phyloP scores from a whole-genome alignment of 2,888 invertebrate species.

The Oxystoma pomonae region DNA sequence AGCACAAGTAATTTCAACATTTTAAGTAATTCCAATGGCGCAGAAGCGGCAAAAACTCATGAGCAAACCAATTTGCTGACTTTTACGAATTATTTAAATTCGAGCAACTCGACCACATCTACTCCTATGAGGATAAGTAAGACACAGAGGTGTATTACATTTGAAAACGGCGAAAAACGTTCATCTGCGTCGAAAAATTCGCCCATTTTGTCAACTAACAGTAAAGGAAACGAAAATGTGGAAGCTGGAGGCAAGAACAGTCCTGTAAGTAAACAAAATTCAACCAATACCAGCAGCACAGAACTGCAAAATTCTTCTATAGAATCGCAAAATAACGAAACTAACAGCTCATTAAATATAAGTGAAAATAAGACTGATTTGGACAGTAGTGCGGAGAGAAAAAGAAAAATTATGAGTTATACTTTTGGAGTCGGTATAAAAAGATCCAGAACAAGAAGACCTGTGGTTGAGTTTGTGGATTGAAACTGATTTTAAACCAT shows the following conservation, averaged over 20 bases:
- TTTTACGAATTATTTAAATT: not conserved
- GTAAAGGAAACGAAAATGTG: not conserved
- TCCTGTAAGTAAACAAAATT: no score
- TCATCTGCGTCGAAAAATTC: no score
- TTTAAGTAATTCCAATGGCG: slow-evolving; percentile 10
- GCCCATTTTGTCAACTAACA: not conserved
- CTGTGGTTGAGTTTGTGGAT: not conserved
- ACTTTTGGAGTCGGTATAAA: not conserved
- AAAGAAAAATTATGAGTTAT: not conserved
- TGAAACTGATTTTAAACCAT: no score
- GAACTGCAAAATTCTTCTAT: not conserved
- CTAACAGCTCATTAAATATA: not conserved
- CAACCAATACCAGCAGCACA: not conserved
- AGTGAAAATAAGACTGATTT: not conserved
- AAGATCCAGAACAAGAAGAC: not conserved
- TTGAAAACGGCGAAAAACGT: no score
- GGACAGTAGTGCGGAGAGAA: not conserved
- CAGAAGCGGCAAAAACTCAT: not conserved
- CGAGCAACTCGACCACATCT: not conserved
- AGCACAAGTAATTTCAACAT: slow-evolving; percentile 22
- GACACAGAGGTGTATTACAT: not conserved
- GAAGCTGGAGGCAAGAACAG: no score
- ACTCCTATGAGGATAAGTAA: not conserved
- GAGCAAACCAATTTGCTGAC: not conserved
- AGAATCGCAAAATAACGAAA: not conserved